phyloP scores from a whole-genome alignment of 1,140 invertebrate species.

The Sitophilus oryzae region DNA sequence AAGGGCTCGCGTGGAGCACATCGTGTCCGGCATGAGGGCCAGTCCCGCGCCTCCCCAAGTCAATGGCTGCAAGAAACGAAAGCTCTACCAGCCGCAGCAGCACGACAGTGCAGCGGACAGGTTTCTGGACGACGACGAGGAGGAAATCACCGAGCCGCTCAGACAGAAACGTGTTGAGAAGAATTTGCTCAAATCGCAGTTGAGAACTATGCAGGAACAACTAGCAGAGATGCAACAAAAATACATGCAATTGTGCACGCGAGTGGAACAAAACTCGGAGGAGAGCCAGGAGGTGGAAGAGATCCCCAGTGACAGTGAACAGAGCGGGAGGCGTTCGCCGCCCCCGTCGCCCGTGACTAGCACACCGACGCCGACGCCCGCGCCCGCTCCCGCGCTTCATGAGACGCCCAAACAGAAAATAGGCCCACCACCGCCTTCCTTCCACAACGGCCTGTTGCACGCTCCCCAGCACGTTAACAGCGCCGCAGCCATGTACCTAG shows the following conservation, averaged over 20 bases:
- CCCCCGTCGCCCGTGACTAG: slow-evolving; percentile 55
- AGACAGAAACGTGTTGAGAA: slow-evolving; percentile 78
- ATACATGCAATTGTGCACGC: slow-evolving; percentile 77
- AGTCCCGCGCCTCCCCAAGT: slow-evolving; percentile 69
- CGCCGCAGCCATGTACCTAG: slow-evolving; percentile 69
- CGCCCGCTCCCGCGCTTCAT: slow-evolving; percentile 56
- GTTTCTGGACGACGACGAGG: slow-evolving; percentile 70
- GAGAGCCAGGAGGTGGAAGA: slow-evolving; percentile 68
- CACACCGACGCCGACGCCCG: slow-evolving; percentile 50
- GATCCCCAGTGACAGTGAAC: slow-evolving; percentile 61
- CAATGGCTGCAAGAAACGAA: slow-evolving; percentile 92
- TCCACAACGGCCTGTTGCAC: slow-evolving; percentile 48
- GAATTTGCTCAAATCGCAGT: slow-evolving; percentile 75
- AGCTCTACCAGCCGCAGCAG: slow-evolving; percentile 94
- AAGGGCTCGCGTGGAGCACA: slow-evolving; percentile 88
- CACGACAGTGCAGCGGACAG: slow-evolving; percentile 72
- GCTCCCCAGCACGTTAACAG: slow-evolving; percentile 55
- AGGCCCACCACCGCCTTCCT: slow-evolving; percentile 48
- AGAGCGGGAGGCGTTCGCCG: slow-evolving; percentile 49
- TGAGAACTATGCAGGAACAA: slow-evolving; percentile 82
- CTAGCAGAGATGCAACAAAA: slow-evolving; percentile 86
- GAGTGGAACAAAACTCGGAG: slow-evolving; percentile 69
- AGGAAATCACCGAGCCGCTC: slow-evolving; percentile 69
- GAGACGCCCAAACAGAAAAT: slow-evolving; percentile 68
- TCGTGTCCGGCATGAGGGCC: slow-evolving; percentile 85